phyloP scores from a whole-genome alignment of 2,888 invertebrate genomes.

The Alloscopus bannaensis region DNA sequence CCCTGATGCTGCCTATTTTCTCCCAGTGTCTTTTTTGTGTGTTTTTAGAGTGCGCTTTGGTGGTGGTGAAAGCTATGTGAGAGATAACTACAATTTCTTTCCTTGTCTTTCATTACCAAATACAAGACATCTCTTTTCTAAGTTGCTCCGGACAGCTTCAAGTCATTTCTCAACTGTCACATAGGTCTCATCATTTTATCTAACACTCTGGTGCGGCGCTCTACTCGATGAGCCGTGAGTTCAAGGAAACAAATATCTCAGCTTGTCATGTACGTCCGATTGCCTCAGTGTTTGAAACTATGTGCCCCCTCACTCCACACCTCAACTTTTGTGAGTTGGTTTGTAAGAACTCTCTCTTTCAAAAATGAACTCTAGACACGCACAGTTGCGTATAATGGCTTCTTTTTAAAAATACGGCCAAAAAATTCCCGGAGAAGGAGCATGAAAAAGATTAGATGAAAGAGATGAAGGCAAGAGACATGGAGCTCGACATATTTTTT shows the following conservation, averaged over 20 bases:
- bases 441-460: background rate
- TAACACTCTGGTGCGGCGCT: background rate
- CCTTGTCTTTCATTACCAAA: conserved; percentile 18
- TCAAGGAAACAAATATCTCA: background rate
- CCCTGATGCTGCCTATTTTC: background rate
- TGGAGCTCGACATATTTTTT: background rate
- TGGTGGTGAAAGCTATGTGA: no score
- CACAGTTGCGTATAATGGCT: conserved; percentile 11
- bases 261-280: background rate
- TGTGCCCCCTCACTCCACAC: background rate
- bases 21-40: background rate
- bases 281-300: conserved; percentile 1
- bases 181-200: conserved; percentile 4
- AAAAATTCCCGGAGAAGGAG: background rate
- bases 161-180: conserved; percentile 28
- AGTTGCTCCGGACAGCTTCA: conserved; percentile 3
- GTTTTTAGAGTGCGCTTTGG: background rate
- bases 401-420: background rate
- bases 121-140: conserved; percentile 20
- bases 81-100: no score
- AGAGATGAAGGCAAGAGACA: background rate
- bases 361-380: conserved; percentile 24
- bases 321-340: background rate
- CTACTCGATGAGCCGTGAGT: background rate
- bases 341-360: no score